phyloP scores from a whole-genome alignment of 1,140 invertebrate genomes.

The Drosophila hydei region DNA sequence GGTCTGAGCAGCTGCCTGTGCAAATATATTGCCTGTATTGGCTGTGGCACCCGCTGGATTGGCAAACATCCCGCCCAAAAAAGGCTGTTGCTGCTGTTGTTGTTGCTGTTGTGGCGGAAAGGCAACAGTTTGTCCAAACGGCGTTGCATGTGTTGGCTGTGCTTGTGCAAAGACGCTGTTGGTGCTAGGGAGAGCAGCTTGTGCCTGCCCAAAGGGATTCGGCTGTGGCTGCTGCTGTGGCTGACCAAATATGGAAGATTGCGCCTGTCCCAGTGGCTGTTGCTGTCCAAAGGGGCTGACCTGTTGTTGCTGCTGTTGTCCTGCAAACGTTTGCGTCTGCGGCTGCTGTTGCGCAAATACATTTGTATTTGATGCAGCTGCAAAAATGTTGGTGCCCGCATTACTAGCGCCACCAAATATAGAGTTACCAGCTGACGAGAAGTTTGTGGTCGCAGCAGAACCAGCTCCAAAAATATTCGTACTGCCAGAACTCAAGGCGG shows the following conservation, averaged over 20 bases:
- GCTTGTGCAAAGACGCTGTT: constrained; percentile 42
- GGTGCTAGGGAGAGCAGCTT: constrained; percentile 1
- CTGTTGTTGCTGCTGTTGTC: constrained; percentile 19
- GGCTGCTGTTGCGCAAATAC: constrained; percentile 34
- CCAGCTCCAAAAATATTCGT: constrained; percentile 39
- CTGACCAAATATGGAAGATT: constrained; percentile 48
- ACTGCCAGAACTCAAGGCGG: constrained; percentile 21
- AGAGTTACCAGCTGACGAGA: neutral
- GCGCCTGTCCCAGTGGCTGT: constrained; percentile 35
- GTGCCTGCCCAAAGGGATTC: constrained; percentile 36
- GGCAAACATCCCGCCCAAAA: neutral
- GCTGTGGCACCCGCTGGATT: constrained; percentile 16
- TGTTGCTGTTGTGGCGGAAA: constrained; percentile 47
- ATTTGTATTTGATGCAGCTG: constrained; percentile 28
- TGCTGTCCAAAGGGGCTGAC: constrained; percentile 24
- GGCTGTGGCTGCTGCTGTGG: constrained; percentile 23
- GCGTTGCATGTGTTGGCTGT: constrained; percentile 37
- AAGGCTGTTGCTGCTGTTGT: neutral
- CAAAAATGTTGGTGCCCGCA: constrained; percentile 43
- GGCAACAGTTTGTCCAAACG: constrained; percentile 41
- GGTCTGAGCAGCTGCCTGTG: constrained; percentile 29
- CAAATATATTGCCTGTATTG: constrained; percentile 37
- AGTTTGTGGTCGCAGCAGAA: neutral
- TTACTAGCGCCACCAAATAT: constrained; percentile 28
- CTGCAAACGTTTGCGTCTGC: constrained; percentile 20